Conservation (phyloP, 1,140 invertebrate species). For the Lasaia peninsularis region DNA sequence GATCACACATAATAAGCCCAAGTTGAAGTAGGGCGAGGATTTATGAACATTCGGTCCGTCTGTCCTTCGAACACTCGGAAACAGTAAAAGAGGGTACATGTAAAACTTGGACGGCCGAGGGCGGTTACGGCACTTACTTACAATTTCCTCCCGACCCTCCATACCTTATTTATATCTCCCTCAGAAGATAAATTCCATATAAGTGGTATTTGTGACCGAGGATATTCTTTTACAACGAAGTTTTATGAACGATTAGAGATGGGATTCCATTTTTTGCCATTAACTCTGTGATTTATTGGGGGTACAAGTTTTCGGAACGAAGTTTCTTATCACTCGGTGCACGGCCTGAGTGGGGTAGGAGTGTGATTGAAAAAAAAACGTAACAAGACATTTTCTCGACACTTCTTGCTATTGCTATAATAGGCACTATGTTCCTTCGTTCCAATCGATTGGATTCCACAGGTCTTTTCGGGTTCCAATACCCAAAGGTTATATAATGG, state of each 20-base stretch:
- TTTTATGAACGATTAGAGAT: constrained; percentile 33
- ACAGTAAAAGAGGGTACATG: constrained; percentile 25
- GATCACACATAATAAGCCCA: constrained; percentile 21
- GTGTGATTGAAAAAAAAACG: too few species aligned
- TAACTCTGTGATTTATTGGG: not conserved
- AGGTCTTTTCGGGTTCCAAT: too few species aligned
- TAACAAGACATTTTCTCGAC: too few species aligned
- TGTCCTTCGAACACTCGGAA: constrained; percentile 31
- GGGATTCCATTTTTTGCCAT: not conserved
- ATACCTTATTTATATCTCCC: constrained; percentile 39
- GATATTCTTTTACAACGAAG: constrained; percentile 30
- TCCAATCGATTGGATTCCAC: too few species aligned
- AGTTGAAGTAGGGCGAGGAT: constrained; percentile 19
- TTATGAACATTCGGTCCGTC: constrained; percentile 29
- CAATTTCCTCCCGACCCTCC: constrained; percentile 37
- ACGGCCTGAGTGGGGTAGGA: too few species aligned
- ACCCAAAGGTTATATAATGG: too few species aligned
- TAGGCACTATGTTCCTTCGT: too few species aligned
- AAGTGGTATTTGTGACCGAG: constrained; percentile 52
- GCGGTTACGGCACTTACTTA: constrained; percentile 44
- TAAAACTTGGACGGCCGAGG: constrained; percentile 22
- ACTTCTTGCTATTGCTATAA: too few species aligned
- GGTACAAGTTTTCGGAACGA: too few species aligned
- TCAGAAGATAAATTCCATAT: constrained; percentile 47
- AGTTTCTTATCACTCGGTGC: too few species aligned